Evolutionary conservation across 1,140 invertebrate species (phyloP), one percentile per base, ranked within the genome.

Genomic region (Hydropsyche tenuis): DNA sequence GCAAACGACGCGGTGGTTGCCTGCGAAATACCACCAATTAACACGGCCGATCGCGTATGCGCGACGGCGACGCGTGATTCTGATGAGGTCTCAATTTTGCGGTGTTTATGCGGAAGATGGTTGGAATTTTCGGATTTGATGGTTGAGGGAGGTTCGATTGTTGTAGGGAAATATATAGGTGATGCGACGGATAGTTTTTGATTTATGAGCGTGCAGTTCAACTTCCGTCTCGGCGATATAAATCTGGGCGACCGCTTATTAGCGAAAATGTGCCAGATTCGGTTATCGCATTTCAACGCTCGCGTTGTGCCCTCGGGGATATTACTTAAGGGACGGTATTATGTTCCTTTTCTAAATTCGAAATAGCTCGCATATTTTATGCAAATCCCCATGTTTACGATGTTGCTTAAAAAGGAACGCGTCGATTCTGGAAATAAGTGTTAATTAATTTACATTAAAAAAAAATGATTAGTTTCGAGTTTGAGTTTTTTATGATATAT

Each of bases 11-110:
- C 65, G 70, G 71, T 63, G 71, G 60, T 53, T 64, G 70, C 46
- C n/a, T n/a, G n/a, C n/a, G n/a, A 30, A 73, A 73, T 76, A 43
- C 62, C 43, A 64, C 53, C 71, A 73, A 76, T 76, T 76, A 76
- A 76, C 51, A n/a, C 22, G 9, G 18, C 5, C 56, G 23, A 12
- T 51, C 18, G 46, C 60, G 18, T 30, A 62, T 22, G 20, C 20
- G 30, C 30, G 30, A 37, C 30, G 30, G n/a, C n/a, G n/a, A n/a
- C n/a, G n/a, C n/a, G n/a, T n/a, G n/a, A n/a, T n/a, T n/a, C n/a
- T n/a, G n/a, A n/a, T n/a, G n/a, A n/a, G n/a, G n/a, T n/a, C n/a
- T n/a, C n/a, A n/a, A n/a, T n/a, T n/a, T n/a, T n/a, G n/a, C n/a
- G n/a, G n/a, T n/a, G n/a, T n/a, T n/a, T n/a, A n/a, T n/a, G n/a